Conservation (phyloP, 2,113 vertebrate genomes). For the Rhineura floridana region DNA sequence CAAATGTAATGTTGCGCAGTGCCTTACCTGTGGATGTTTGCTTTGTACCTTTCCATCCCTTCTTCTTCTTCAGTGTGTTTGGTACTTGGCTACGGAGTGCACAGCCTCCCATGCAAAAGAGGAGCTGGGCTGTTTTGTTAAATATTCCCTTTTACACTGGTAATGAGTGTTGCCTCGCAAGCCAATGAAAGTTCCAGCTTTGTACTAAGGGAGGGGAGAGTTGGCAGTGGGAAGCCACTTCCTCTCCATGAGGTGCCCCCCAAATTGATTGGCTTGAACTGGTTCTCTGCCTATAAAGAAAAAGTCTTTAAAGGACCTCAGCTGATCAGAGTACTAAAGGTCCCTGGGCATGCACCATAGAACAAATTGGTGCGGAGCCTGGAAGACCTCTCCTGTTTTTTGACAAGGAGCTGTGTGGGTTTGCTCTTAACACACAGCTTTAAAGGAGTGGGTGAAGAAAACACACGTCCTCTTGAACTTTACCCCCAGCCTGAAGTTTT, state of each 20-base stretch:
- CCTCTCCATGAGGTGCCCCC: slow-evolving; percentile 52
- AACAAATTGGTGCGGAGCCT: slow-evolving; percentile 46
- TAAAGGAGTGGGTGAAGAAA: slow-evolving; percentile 60
- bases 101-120: slow-evolving; percentile 79
- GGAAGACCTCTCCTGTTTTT: slow-evolving; percentile 12
- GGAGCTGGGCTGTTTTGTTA: slow-evolving; percentile 81
- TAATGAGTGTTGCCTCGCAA: slow-evolving; percentile 65
- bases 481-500: slow-evolving; percentile 66
- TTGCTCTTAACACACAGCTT: slow-evolving; percentile 53
- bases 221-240: slow-evolving; percentile 60
- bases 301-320: slow-evolving; percentile 57
- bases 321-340: slow-evolving; percentile 68
- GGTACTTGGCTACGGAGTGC: slow-evolving; percentile 80
- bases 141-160: slow-evolving; percentile 88
- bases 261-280: slow-evolving; percentile 69
- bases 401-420: slow-evolving; percentile 57
- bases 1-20: slow-evolving; percentile 24
- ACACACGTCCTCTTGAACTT: slow-evolving; percentile 66
- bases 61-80: slow-evolving; percentile 69
- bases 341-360: slow-evolving; percentile 46
- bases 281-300: slow-evolving; percentile 71
- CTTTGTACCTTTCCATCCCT: slow-evolving; percentile 51
- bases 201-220: slow-evolving; percentile 59
- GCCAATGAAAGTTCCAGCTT: slow-evolving; percentile 76
- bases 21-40: slow-evolving; percentile 64